Conservation (phyloP, 2,113 vertebrate species). For the Gallinago paraguaiae region DNA sequence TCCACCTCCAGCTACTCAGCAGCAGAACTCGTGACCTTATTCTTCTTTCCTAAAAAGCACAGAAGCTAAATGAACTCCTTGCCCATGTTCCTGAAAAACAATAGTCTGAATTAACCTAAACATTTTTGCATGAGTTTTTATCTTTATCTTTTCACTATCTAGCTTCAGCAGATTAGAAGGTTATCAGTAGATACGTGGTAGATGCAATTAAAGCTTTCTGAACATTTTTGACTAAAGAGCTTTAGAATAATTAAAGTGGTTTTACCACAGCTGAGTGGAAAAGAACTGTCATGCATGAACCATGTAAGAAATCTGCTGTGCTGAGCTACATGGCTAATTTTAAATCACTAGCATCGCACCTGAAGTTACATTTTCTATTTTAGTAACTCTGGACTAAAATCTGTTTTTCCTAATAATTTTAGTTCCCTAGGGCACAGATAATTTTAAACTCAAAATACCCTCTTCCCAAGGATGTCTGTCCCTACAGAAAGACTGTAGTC, state of each 20-base stretch:
- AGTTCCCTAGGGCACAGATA: not conserved
- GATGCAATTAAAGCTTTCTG: not conserved
- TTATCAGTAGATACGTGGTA: not conserved
- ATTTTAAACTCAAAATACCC: not conserved
- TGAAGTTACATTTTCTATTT: not conserved
- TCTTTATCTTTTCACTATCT: not conserved
- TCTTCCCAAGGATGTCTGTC: conserved; percentile 2
- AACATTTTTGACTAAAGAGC: not conserved
- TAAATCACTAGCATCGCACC: not conserved
- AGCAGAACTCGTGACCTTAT: not conserved
- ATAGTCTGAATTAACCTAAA: not conserved
- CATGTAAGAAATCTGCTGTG: not conserved
- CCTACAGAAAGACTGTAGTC: not conserved
- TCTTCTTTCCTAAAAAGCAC: not conserved
- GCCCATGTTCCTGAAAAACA: not conserved
- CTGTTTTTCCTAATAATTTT: not conserved
- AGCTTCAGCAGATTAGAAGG: not conserved
- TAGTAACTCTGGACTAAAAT: not conserved
- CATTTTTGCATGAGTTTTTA: not conserved
- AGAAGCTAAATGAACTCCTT: not conserved
- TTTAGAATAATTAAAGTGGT: not conserved
- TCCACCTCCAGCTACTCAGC: not conserved
- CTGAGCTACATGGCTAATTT: not conserved
- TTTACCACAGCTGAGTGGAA: not conserved
- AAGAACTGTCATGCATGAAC: not conserved